These are phyloP conservation scores for Ctenosaura bakeri DNA, from an alignment of 2,797 vertebrate species.

Conservation along the genomic window DNA sequence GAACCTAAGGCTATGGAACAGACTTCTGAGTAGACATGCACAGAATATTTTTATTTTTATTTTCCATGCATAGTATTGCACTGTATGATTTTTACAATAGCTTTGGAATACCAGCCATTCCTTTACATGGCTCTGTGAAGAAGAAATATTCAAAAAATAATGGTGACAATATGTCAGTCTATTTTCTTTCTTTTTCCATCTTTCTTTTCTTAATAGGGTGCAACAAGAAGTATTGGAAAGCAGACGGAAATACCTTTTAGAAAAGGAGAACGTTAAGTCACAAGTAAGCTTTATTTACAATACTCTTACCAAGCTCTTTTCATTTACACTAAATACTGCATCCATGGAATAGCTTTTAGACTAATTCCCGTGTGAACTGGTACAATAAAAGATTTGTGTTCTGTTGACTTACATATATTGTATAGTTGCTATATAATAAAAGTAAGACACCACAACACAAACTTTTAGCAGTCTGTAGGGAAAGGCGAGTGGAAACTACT, in stretches of 20 bases:
- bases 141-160: constrained; percentile 12
- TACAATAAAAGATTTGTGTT: background rate
- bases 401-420: background rate
- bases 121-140: background rate
- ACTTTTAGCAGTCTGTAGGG: background rate
- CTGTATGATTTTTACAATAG: background rate
- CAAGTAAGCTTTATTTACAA: constrained; percentile 51
- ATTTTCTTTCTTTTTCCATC: background rate
- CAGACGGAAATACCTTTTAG: constrained; percentile 73
- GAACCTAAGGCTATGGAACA: background rate
- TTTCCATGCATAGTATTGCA: background rate
- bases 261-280: constrained; percentile 65
- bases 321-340: background rate
- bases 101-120: background rate
- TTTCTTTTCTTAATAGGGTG: constrained; percentile 66
- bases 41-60: background rate
- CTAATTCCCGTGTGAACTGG: background rate
- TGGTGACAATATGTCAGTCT: background rate
- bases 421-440: background rate
- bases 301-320: constrained; percentile 1
- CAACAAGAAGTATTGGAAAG: constrained; percentile 68
- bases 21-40: background rate
- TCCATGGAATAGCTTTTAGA: background rate
- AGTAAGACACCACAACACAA: background rate
- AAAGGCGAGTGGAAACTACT: background rate